Base-by-base conservation (phyloP, 2,888 invertebrate genomes). In the Perdita meconis region DNA sequence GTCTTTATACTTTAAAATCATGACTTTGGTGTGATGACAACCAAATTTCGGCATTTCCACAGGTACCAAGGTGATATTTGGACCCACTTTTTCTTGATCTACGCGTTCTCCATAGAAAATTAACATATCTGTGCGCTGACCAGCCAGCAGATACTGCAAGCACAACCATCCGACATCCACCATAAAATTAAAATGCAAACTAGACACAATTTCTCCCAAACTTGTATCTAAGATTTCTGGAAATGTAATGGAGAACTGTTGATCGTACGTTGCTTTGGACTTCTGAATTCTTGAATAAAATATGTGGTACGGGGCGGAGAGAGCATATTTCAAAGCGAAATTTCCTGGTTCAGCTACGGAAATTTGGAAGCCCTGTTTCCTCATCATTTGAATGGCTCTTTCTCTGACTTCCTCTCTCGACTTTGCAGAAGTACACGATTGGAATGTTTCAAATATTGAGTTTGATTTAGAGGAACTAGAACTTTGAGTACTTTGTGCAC, bases 161-260 rank as follows among this genome's bases (percentile, higher is more conserved):
- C 97, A 93, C 0, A 98, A 92, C 98, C 98, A 99, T 0, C 96
- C 96, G 10, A 97, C 94, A 86, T 98, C 98, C 44, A 98, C 96
- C 96, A 98, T 97, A 88, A 97, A 98, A 92, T 97, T 98, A 30
- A 98, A 96, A 93, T 98, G 97, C n/a, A 97, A 92, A 0, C 96
- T 96, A 51, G 94, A 94, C 82, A 95, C 95, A 4, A 97, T 92
- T 70, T 95, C 94, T 0, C 97, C 97, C 2, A 97, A 93, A 88
- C 96, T 96, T 6, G 93, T 93, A 87, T 97, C 97, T 3, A 97
- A 92, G n/a, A 97, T 94, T 92, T 97, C 97, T 94, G 93, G 94
- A 84, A 97, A 95, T 0, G 96, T 95, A 4, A 97, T 94, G 0
- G 95, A 95, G 66, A 95, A 93, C 0, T 94, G 93, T 79, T 96